phyloP scores from a whole-genome alignment of 2,797 vertebrate genomes.

The Emydoidea blandingii region DNA sequence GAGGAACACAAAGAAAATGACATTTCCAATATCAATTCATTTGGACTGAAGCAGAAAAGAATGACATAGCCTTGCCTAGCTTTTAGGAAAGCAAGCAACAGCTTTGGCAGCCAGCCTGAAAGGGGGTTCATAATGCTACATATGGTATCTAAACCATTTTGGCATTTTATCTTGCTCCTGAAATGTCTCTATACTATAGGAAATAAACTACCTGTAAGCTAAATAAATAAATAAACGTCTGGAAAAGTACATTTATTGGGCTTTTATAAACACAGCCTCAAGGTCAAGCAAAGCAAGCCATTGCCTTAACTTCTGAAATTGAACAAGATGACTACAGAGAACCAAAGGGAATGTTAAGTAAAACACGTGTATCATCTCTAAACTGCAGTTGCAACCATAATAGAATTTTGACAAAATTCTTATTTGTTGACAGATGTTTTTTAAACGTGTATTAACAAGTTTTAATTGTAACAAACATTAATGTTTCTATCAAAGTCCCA shows the following conservation, averaged over 20 bases:
- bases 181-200: neutral
- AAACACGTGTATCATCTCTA: neutral
- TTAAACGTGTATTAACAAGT: neutral
- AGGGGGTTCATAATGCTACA: neutral
- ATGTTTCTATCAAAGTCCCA: neutral
- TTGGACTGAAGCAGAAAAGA: constrained; percentile 25
- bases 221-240: neutral
- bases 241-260: neutral
- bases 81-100: neutral
- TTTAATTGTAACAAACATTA: neutral
- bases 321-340: neutral
- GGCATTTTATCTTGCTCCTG: neutral
- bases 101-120: neutral
- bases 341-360: neutral
- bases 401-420: neutral
- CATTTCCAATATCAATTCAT: constrained; percentile 1
- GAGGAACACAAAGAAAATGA: neutral
- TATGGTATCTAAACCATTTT: neutral
- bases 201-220: neutral
- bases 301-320: neutral
- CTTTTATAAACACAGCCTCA: neutral
- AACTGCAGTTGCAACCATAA: neutral
- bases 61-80: neutral
- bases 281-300: neutral
- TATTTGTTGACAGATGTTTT: neutral